These are phyloP conservation scores for Drosophila arizonae DNA, from an alignment of 1,140 invertebrate genomes.

Conservation along the genomic window DNA sequence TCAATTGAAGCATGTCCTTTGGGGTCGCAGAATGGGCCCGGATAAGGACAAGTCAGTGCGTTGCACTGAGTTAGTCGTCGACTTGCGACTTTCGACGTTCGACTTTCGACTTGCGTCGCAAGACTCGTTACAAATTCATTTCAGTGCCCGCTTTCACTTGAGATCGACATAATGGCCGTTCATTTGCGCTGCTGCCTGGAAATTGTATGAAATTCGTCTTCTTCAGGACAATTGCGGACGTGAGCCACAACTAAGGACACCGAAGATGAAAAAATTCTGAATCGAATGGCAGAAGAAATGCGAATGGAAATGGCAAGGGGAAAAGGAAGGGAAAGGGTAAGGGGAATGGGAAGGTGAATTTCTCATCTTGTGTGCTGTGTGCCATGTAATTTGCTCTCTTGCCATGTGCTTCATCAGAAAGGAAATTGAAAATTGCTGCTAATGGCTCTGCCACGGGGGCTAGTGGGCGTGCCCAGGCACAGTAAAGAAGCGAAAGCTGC, in stretches of 20 bases:
- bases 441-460: slow-evolving; percentile 53
- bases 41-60: slow-evolving; percentile 67
- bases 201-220: slow-evolving; percentile 73
- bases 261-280: slow-evolving; percentile 17
- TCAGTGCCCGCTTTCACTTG: slow-evolving; percentile 74
- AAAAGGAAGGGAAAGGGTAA: slow-evolving; percentile 7
- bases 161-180: slow-evolving; percentile 80
- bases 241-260: slow-evolving; percentile 47
- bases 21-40: slow-evolving; percentile 16
- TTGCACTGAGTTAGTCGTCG: slow-evolving; percentile 55
- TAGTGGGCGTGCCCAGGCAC: slow-evolving; percentile 55
- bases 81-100: not conserved
- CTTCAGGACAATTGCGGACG: slow-evolving; percentile 77
- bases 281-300: slow-evolving; percentile 1
- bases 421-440: slow-evolving; percentile 83
- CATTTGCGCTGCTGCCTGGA: slow-evolving; percentile 65
- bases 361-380: slow-evolving; percentile 53
- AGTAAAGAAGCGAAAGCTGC: slow-evolving; percentile 17
- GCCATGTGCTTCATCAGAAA: slow-evolving; percentile 83
- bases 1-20: slow-evolving; percentile 80
- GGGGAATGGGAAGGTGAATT: slow-evolving; percentile 4
- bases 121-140: slow-evolving; percentile 77
- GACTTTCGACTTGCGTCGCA: not conserved
- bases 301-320: slow-evolving; percentile 16
- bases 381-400: slow-evolving; percentile 82